These are phyloP conservation scores for Diachasma alloeum DNA, from an alignment of 1,140 invertebrate species.

Conservation along the genomic window DNA sequence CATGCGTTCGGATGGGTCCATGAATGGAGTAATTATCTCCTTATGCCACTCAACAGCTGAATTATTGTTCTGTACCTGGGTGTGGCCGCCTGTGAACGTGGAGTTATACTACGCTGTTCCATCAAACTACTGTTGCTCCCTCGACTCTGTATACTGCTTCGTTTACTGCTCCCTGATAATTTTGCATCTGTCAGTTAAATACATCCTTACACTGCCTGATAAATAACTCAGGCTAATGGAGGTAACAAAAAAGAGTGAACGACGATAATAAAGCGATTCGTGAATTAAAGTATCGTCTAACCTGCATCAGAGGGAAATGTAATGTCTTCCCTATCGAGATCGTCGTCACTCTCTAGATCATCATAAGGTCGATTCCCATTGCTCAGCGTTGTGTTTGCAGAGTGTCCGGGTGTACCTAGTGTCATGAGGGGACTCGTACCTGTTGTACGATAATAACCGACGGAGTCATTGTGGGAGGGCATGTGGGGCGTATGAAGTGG, in stretches of 20 bases:
- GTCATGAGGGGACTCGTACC: slow-evolving; percentile 66
- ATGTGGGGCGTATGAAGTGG: slow-evolving; percentile 57
- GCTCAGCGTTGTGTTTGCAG: slow-evolving; percentile 63
- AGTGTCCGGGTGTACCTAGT: slow-evolving; percentile 61
- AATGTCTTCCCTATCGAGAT: slow-evolving; percentile 86
- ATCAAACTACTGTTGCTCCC: slow-evolving; percentile 86
- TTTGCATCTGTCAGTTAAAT: slow-evolving; percentile 61
- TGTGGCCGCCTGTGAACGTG: slow-evolving; percentile 86
- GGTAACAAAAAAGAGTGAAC: neutral
- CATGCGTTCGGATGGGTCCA: neutral
- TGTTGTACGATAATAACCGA: slow-evolving; percentile 59
- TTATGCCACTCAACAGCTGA: neutral
- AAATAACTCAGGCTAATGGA: too few relatives aligned
- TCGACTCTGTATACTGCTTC: slow-evolving; percentile 88
- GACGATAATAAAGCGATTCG: neutral
- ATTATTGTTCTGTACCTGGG: slow-evolving; percentile 70
- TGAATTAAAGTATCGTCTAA: slow-evolving; percentile 47
- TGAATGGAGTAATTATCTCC: neutral
- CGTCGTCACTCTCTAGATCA: slow-evolving; percentile 91
- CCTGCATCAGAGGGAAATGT: slow-evolving; percentile 81
- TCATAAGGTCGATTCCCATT: slow-evolving; percentile 77
- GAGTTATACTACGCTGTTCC: slow-evolving; percentile 82
- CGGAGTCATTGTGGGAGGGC: slow-evolving; percentile 52
- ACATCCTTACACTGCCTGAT: neutral
- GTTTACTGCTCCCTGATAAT: slow-evolving; percentile 80